A percentile compares a stretch with the other conserved stretches of the same genome.
phyloP scores from a whole-genome alignment of 2,888 invertebrate species.

The Apamea crenata region DNA sequence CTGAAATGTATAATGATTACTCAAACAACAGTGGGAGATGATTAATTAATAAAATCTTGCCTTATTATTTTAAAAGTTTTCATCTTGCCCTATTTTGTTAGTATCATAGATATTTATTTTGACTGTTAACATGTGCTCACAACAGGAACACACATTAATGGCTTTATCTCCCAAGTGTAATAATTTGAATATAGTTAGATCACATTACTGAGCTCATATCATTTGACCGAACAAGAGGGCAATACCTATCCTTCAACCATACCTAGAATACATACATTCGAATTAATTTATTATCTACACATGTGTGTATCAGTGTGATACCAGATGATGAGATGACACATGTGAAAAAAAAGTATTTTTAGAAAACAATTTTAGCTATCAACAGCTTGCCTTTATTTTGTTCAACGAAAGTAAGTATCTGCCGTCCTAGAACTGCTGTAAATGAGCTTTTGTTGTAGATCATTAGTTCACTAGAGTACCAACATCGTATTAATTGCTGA shows the following conservation, averaged over 20 bases:
- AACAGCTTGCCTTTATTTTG: conserved; percentile 10
- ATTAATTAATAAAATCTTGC: conserved; percentile 86
- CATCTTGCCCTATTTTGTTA: conserved; percentile 76
- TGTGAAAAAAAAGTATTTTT: neutral
- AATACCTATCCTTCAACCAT: conserved; percentile 71
- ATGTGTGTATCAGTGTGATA: neutral
- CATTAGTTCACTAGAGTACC: neutral
- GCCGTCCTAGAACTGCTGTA: neutral
- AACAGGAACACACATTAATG: conserved; percentile 50
- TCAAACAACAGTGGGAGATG: conserved; percentile 88
- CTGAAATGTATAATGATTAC: conserved; percentile 84
- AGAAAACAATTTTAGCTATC: neutral
- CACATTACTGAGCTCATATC: conserved; percentile 54
- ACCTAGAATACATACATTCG: conserved; percentile 44
- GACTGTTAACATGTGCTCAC: conserved; percentile 44
- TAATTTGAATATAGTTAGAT: conserved; percentile 25
- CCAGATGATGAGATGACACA: conserved; percentile 2
- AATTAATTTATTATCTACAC: conserved; percentile 5
- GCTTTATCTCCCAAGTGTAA: conserved; percentile 65
- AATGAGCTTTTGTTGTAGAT: conserved; percentile 7
- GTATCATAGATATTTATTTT: conserved; percentile 47
- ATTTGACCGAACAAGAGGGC: conserved; percentile 81
- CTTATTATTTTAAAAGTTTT: conserved; percentile 86
- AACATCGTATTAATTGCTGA: neutral
- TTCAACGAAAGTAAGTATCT: conserved; percentile 21